Conservation (phyloP, 2,888 invertebrate genomes). For the Pachliopta kotzebuea region DNA sequence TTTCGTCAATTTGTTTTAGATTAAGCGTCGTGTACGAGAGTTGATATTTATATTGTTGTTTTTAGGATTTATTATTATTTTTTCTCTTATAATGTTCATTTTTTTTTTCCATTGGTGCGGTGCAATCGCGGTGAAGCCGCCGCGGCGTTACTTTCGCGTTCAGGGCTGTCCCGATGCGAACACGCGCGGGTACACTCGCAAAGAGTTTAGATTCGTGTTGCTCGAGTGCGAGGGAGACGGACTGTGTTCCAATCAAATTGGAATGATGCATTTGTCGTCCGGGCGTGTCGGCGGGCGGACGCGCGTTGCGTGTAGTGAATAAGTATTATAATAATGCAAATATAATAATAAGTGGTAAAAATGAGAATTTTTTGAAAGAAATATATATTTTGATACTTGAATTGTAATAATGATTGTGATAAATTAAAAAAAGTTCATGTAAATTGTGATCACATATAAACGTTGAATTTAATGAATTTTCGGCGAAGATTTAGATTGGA, state of each 20-base stretch:
- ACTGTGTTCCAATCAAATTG: constrained; percentile 30
- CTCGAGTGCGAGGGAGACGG: constrained; percentile 10
- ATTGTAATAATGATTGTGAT: constrained; percentile 28
- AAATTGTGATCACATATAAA: constrained; percentile 21
- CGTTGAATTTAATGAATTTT: constrained; percentile 26
- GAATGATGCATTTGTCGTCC: constrained; percentile 6
- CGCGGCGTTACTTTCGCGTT: constrained; percentile 20
- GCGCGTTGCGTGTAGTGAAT: constrained; percentile 21
- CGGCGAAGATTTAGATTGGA: constrained; percentile 29
- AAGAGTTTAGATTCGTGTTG: constrained; percentile 5
- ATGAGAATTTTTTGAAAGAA: constrained; percentile 23
- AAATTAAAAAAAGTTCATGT: constrained; percentile 17
- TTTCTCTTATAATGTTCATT: constrained; percentile 28
- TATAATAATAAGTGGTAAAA: constrained; percentile 16
- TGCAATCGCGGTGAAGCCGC: constrained; percentile 33
- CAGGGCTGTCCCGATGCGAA: too few species aligned
- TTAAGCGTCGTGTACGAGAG: constrained; percentile 48
- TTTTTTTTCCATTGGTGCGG: constrained; percentile 29
- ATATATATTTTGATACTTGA: constrained; percentile 31
- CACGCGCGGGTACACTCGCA: constrained; percentile 6
- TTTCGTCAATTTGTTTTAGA: constrained; percentile 75
- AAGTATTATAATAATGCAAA: constrained; percentile 28
- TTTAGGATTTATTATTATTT: constrained; percentile 34
- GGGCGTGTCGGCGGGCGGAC: constrained; percentile 2
- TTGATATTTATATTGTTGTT: constrained; percentile 42